These are phyloP conservation scores for Cervus canadensis DNA, from an alignment of 2,113 vertebrate genomes.

Conservation along the genomic window DNA sequence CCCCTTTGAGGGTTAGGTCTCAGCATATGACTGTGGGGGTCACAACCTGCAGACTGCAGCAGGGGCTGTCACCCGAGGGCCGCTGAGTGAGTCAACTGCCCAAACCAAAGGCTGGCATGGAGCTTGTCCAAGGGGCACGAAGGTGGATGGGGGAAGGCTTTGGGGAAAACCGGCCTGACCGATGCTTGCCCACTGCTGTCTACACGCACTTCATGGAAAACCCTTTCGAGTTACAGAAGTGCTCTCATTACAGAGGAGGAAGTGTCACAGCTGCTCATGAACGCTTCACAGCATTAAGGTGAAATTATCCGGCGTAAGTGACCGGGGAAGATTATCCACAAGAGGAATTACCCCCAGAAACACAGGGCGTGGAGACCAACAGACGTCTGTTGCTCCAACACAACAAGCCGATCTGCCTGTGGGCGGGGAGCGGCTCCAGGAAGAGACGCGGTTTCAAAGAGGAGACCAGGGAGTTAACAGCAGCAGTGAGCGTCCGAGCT, in stretches of 20 bases:
- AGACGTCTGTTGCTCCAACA: neutral
- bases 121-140: rapidly evolving
- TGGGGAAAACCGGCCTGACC: too few relatives aligned
- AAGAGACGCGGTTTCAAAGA: neutral
- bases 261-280: neutral
- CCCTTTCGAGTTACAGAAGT: neutral
- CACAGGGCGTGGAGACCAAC: too few relatives aligned
- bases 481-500: rapidly evolving
- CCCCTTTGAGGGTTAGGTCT: neutral
- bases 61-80: neutral
- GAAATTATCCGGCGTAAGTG: neutral
- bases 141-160: neutral
- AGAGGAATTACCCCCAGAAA: neutral
- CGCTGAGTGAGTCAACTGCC: neutral
- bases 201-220: neutral
- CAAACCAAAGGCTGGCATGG: neutral
- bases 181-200: rapidly evolving
- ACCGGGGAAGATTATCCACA: rapidly evolving
- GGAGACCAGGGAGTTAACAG: neutral
- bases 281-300: neutral
- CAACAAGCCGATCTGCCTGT: neutral
- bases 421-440: neutral
- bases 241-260: neutral
- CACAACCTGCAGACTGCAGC: neutral
- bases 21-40: neutral